These are phyloP conservation scores for Dunckerocampus dactyliophorus DNA, from an alignment of 2,113 vertebrate genomes.

Conservation along the genomic window DNA sequence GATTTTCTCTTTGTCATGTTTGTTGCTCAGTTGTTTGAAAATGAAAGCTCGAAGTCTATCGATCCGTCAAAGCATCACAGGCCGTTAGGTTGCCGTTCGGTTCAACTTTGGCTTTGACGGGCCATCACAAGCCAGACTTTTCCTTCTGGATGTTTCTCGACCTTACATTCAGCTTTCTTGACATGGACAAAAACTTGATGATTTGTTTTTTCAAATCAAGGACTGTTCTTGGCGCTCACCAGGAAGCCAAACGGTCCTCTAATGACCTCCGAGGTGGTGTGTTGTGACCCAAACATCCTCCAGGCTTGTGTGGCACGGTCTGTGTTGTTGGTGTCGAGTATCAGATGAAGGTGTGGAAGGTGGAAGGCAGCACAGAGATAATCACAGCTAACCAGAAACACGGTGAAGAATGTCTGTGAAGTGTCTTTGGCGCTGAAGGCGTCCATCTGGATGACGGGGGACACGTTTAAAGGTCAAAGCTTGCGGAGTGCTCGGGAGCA, in stretches of 20 bases:
- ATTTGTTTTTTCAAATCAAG: too few relatives aligned
- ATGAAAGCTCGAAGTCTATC: too few relatives aligned
- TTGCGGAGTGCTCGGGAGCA: too few relatives aligned
- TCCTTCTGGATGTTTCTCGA: too few relatives aligned
- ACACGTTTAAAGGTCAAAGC: slow-evolving; percentile 13
- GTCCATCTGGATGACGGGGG: slow-evolving; percentile 40
- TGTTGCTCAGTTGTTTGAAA: too few relatives aligned
- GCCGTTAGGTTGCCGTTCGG: too few relatives aligned
- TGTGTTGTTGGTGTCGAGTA: slow-evolving; percentile 56
- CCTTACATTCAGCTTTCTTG: too few relatives aligned
- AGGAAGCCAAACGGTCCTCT: slow-evolving; percentile 34
- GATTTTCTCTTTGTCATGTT: too few relatives aligned
- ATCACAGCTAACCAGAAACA: slow-evolving; percentile 30
- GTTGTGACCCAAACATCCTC: slow-evolving; percentile 31
- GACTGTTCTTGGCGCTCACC: background rate
- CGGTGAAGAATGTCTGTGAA: slow-evolving; percentile 57
- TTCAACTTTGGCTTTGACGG: too few relatives aligned
- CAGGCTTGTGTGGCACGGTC: slow-evolving; percentile 1
- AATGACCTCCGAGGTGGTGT: slow-evolving; percentile 32
- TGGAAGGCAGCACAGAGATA: slow-evolving; percentile 42
- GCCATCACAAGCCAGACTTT: too few relatives aligned
- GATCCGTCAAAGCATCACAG: too few relatives aligned
- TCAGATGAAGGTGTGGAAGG: slow-evolving; percentile 63
- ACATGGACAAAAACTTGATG: too few relatives aligned
- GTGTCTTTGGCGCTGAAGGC: slow-evolving; percentile 27